Conservation (phyloP, 2,888 invertebrate species). For the Tridacna gigas region DNA sequence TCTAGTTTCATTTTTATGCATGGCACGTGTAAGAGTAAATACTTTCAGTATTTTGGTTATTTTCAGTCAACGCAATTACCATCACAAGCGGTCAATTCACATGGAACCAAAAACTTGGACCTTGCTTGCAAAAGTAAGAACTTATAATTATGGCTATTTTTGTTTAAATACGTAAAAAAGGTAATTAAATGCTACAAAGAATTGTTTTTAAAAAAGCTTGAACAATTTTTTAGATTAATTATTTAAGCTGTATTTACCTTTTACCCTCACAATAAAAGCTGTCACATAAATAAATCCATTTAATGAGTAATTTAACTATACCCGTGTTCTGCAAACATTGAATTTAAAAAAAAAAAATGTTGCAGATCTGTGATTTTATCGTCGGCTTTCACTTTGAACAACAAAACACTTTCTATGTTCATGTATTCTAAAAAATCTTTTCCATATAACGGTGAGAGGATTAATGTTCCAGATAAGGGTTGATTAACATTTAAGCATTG, state of each 20-base stretch:
- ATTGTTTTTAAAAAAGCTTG: not conserved
- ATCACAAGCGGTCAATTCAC: slow-evolving; percentile 67
- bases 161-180: not conserved
- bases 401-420: not conserved
- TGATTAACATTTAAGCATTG: not conserved
- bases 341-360: too few species aligned
- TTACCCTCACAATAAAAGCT: too few species aligned
- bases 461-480: not conserved
- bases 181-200: not conserved
- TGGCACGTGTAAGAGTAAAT: too few species aligned
- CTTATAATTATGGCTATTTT: not conserved
- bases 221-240: too few species aligned
- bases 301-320: too few species aligned
- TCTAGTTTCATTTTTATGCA: not conserved
- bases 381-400: not conserved
- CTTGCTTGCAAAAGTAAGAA: slow-evolving; percentile 64
- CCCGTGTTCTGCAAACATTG: too few species aligned
- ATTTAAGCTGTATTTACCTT: not conserved
- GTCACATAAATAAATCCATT: too few species aligned
- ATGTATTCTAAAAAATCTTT: not conserved
- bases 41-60: not conserved
- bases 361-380: not conserved
- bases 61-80: slow-evolving; percentile 59
- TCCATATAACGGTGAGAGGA: not conserved
- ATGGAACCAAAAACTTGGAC: slow-evolving; percentile 66